These are phyloP conservation scores for Sebastes melanostomus DNA, from an alignment of 2,797 vertebrate genomes.

Conservation along the genomic window DNA sequence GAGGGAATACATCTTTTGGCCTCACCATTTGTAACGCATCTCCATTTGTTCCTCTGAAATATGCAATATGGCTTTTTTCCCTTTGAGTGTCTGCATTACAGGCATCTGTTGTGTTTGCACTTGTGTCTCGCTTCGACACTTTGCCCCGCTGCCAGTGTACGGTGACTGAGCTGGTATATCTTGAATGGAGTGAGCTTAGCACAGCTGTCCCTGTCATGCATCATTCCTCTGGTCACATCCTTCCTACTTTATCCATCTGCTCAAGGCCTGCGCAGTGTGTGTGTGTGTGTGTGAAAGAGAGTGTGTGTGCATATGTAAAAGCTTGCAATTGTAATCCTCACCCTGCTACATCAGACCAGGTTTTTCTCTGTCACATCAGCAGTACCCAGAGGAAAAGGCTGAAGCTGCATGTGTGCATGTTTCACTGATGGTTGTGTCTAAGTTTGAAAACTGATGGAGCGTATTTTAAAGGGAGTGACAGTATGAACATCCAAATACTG, in stretches of 20 bases:
- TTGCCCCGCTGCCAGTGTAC: conserved; percentile 32
- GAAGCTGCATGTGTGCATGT: conserved; percentile 44
- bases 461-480: conserved; percentile 50
- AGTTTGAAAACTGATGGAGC: conserved; percentile 52
- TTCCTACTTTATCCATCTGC: conserved; percentile 71
- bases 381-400: conserved; percentile 53
- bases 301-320: conserved; percentile 45
- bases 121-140: conserved; percentile 53
- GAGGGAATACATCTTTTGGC: neutral
- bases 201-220: conserved; percentile 77
- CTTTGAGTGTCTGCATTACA: conserved; percentile 17
- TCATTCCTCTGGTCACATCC: conserved; percentile 74
- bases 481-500: conserved; percentile 14
- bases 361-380: conserved; percentile 60
- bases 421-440: conserved; percentile 27
- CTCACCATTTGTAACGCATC: neutral
- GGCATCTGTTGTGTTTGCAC: conserved; percentile 31
- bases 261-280: conserved; percentile 38
- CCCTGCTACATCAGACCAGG: conserved; percentile 50
- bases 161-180: conserved; percentile 65
- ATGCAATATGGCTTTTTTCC: conserved; percentile 1
- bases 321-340: conserved; percentile 56
- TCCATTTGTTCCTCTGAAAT: conserved; percentile 33
- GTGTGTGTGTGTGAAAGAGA: neutral
- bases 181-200: conserved; percentile 72